phyloP scores from a whole-genome alignment of 2,797 vertebrate species.

The Epinephelus malabaricus region DNA sequence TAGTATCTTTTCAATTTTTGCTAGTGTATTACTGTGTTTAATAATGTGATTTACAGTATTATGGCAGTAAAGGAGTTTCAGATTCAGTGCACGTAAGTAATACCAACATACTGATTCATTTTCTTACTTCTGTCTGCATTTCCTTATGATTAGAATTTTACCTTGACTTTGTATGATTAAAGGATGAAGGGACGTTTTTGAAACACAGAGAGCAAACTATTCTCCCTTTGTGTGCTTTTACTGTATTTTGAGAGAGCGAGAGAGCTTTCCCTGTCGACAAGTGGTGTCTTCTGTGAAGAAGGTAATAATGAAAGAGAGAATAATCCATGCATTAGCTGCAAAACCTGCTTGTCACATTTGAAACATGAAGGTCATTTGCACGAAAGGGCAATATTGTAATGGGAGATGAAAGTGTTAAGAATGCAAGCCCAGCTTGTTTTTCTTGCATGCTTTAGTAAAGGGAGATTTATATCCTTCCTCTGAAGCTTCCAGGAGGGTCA shows the following conservation, averaged over 20 bases:
- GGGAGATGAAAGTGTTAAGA: slow-evolving; percentile 70
- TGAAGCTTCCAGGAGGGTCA: slow-evolving; percentile 13
- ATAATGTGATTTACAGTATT: not conserved
- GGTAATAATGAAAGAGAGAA: slow-evolving; percentile 58
- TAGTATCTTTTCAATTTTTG: no score
- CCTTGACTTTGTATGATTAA: slow-evolving; percentile 23
- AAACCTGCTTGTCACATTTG: slow-evolving; percentile 70
- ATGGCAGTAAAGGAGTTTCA: not conserved
- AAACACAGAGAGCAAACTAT: slow-evolving; percentile 11
- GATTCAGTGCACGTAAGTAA: not conserved
- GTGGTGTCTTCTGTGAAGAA: slow-evolving; percentile 31
- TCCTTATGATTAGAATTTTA: not conserved
- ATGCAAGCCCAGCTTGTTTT: slow-evolving; percentile 39
- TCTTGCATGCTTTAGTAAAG: slow-evolving; percentile 38
- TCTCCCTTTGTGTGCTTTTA: slow-evolving; percentile 12
- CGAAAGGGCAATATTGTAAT: slow-evolving; percentile 73
- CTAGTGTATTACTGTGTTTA: not conserved
- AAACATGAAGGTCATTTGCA: slow-evolving; percentile 77
- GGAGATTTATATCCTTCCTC: slow-evolving; percentile 45
- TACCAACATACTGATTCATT: no score
- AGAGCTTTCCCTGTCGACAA: slow-evolving; percentile 29
- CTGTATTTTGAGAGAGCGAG: slow-evolving; percentile 8
- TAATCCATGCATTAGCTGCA: slow-evolving; percentile 65
- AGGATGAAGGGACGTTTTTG: slow-evolving; percentile 10
- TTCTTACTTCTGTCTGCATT: not conserved